Conservation (phyloP, 2,797 vertebrate genomes). For the Champsocephalus gunnari region DNA sequence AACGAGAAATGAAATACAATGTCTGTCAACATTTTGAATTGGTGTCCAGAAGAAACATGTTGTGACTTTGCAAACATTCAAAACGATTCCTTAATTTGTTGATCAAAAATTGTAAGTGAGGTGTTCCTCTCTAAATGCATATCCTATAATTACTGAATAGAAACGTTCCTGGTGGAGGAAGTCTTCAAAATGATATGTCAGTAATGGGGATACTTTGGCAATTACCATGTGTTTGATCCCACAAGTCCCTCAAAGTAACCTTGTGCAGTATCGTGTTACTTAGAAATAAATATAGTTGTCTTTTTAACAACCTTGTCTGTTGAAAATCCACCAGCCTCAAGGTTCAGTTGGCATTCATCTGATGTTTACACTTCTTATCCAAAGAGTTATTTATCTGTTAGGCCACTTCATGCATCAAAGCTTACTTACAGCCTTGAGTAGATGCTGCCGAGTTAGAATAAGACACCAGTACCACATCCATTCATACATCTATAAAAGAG, state of each 20-base stretch:
- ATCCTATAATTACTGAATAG: no score
- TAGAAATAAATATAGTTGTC: not conserved
- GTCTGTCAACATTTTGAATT: not conserved
- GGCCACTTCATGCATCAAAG: not conserved
- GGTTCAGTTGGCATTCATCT: not conserved
- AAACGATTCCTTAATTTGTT: not conserved
- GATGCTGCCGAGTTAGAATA: not conserved
- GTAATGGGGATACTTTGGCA: not conserved
- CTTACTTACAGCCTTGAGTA: not conserved
- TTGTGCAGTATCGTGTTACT: not conserved
- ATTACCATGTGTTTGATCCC: not conserved
- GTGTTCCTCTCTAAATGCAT: not conserved
- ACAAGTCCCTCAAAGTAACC: not conserved
- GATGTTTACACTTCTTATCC: not conserved
- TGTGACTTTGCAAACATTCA: not conserved
- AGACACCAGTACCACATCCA: conserved; percentile 5
- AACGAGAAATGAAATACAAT: not conserved
- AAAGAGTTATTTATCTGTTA: no score
- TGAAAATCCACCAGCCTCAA: not conserved
- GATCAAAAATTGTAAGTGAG: not conserved
- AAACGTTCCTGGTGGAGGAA: not conserved
- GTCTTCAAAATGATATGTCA: not conserved
- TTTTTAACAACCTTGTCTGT: no score
- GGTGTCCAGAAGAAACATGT: not conserved
- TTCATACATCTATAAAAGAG: conserved; percentile 3